These are phyloP conservation scores for Cetonia aurata DNA, from an alignment of 2,888 invertebrate genomes.

Conservation along the genomic window DNA sequence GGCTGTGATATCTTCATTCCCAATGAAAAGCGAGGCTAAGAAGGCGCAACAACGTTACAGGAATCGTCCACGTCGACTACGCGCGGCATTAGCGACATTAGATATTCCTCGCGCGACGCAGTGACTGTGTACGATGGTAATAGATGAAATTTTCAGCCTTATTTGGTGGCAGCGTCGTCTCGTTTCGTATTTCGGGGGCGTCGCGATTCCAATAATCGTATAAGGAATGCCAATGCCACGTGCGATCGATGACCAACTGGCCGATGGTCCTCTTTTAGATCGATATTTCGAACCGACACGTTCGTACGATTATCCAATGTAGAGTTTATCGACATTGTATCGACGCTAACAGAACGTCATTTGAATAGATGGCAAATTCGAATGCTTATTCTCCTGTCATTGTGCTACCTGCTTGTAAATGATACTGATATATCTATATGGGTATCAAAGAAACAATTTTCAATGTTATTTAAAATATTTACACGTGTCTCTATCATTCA, in stretches of 20 bases:
- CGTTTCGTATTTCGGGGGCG: constrained; percentile 27
- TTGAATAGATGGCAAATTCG: too few relatives aligned
- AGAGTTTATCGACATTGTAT: constrained; percentile 35
- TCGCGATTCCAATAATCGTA: constrained; percentile 35
- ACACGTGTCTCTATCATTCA: too few relatives aligned
- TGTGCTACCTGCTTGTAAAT: too few relatives aligned
- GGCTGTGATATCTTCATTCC: constrained; percentile 8
- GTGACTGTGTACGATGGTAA: constrained; percentile 32
- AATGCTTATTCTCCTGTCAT: too few relatives aligned
- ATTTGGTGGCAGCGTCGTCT: constrained; percentile 16
- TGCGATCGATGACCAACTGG: constrained; percentile 40
- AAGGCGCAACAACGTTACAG: background rate
- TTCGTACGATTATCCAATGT: constrained; percentile 21
- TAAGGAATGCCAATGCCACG: constrained; percentile 39
- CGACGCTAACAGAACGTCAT: too few relatives aligned
- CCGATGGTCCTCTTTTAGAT: constrained; percentile 15
- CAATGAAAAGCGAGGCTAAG: background rate
- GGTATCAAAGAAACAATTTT: too few relatives aligned
- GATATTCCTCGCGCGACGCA: constrained; percentile 28
- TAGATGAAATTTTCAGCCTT: constrained; percentile 35
- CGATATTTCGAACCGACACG: constrained; percentile 2
- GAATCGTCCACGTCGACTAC: background rate
- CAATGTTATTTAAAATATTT: too few relatives aligned
- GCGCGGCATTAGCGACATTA: constrained; percentile 14
- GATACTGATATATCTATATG: too few relatives aligned